These are phyloP conservation scores for Kradibia gibbosae DNA, from an alignment of 1,140 invertebrate species.

Conservation along the genomic window DNA sequence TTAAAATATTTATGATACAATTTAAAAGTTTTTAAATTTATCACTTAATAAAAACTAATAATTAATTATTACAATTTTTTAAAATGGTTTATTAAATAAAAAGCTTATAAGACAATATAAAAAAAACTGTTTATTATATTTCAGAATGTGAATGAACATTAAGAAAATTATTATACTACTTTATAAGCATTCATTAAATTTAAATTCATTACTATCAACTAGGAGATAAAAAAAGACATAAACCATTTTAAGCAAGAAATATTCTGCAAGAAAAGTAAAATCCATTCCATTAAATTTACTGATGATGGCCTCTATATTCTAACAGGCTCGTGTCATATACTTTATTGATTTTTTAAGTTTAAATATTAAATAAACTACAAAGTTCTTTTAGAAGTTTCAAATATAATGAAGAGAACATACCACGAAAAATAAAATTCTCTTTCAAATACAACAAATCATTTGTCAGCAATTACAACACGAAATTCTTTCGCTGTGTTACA, in stretches of 20 bases:
- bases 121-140: no score
- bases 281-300: neutral
- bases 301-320: neutral
- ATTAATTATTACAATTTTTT: no score
- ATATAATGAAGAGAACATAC: neutral
- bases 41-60: no score
- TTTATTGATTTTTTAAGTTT: neutral
- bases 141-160: no score
- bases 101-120: no score
- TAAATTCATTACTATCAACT: neutral
- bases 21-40: no score
- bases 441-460: neutral
- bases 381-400: neutral
- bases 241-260: neutral
- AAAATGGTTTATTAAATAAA: no score
- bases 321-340: neutral
- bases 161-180: no score
- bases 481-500: neutral
- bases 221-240: neutral
- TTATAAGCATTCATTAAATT: neutral
- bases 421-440: neutral
- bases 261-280: neutral
- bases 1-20: no score
- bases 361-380: neutral
- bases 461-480: neutral